Base-by-base conservation (phyloP, 1,140 invertebrate genomes). In the Leucophenga varia region DNA sequence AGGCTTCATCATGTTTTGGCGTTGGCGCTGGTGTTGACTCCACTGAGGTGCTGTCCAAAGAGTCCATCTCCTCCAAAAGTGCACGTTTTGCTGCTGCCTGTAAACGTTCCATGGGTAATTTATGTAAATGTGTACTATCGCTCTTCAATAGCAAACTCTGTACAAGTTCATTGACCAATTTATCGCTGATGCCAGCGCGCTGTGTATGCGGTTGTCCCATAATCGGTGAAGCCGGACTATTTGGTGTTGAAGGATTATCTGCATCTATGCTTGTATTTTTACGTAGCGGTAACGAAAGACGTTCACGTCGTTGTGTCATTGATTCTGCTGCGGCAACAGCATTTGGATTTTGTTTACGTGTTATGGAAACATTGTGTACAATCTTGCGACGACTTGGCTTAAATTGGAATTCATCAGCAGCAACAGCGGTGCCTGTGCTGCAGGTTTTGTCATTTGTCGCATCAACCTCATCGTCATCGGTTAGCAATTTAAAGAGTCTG, bases 401-500 rank as follows among this genome's bases (percentile, higher is more conserved):
- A 0, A 64, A 13, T 14, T 69, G 61, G 18, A 67, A 72, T 39
- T 72, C 69, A 43, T 72, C 69, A n/a, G 49, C 25, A 46, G 68
- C 49, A 18, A 6, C 28, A 31, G 10, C 17, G n/a, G 16, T 28
- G 63, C 44, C 74, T 2, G 25, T 67, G 19, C 75, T 74, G 1
- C 79, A 71, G 6, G 78, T 76, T 58, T 40, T 71, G 61, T 38
- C 69, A 19, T 68, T 69, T 7, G 28, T n/a, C 53, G 16, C 56
- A 52, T 4, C 76, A 69, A 7, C 46, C 22, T 13, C 76, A 56
- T 31, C 69, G 57, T 86, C 85, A 38, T 85, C 81, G 56, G 81
- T 82, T 16, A 88, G 59, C 2, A 88, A 63, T 60, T 82, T 83
- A 49, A 86, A 87, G 10, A 88, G 72, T 44, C 86, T 77, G 12